Evolutionary conservation across 2,888 invertebrate species (phyloP).

Genomic region (Agrilus cyanescens): DNA sequence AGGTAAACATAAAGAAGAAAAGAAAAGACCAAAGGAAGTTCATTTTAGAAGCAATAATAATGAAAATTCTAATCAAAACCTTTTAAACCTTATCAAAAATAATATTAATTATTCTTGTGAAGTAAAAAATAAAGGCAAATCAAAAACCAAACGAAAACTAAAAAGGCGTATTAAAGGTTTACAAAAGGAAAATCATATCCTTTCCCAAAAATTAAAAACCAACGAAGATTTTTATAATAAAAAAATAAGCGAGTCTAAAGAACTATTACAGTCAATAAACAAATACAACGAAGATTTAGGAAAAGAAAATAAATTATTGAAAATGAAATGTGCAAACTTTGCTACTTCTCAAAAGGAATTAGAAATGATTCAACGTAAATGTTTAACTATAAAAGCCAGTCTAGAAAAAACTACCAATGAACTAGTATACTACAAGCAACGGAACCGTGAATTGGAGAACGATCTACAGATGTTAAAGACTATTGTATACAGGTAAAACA

Average conservation of each 20-base stretch:
- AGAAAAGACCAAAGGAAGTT: conserved; percentile 8
- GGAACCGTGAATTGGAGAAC: conserved; percentile 47
- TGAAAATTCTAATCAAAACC: conserved; percentile 13
- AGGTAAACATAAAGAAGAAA: no score
- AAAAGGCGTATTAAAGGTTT: conserved; percentile 34
- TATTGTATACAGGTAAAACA: conserved; percentile 44
- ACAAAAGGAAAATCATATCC: conserved; percentile 40
- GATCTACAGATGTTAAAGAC: conserved; percentile 67
- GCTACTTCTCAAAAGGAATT: conserved; percentile 42
- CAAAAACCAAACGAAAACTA: conserved; percentile 17
- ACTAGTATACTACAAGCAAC: conserved; percentile 39
- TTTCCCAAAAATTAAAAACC: conserved; percentile 41
- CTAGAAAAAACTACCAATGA: conserved; percentile 42
- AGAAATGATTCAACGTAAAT: conserved; percentile 36
- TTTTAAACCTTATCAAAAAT: no score
- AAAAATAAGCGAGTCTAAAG: conserved; percentile 50
- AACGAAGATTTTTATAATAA: conserved; percentile 38
- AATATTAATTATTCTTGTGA: no score
- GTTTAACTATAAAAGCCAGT: conserved; percentile 37
- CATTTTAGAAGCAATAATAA: conserved; percentile 22
- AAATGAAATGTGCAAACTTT: conserved; percentile 39
- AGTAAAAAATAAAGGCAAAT: no score
- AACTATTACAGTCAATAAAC: conserved; percentile 46
- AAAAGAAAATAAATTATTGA: conserved; percentile 48
- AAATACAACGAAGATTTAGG: conserved; percentile 50